These are phyloP conservation scores for Pollenia griseotomentosa DNA, from an alignment of 2,888 invertebrate genomes.

Conservation along the genomic window DNA sequence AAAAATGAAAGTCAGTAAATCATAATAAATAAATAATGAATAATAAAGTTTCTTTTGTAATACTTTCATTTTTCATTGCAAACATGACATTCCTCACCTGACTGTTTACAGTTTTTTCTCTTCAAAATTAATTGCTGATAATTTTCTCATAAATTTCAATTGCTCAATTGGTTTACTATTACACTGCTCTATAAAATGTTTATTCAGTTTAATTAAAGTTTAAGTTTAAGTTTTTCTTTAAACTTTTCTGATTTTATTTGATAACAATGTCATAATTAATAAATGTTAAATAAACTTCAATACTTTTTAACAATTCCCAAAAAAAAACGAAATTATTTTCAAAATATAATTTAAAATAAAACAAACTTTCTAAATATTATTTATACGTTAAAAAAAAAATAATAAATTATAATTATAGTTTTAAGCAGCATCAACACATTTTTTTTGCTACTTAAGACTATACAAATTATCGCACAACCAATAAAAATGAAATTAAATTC, in stretches of 20 bases:
- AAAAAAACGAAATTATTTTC: constrained; percentile 15
- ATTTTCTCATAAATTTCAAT: constrained; percentile 17
- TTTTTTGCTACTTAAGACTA: too few species aligned
- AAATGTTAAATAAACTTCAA: constrained; percentile 2
- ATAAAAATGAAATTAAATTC: neutral
- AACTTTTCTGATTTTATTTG: neutral
- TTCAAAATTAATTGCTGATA: neutral
- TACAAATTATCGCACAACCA: neutral
- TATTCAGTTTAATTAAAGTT: neutral
- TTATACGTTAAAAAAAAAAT: neutral
- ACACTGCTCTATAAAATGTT: neutral
- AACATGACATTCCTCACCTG: neutral
- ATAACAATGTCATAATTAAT: constrained; percentile 24
- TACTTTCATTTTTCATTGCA: constrained; percentile 23
- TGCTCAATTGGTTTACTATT: constrained; percentile 26
- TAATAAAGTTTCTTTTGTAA: neutral
- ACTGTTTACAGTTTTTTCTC: neutral
- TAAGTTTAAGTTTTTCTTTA: neutral
- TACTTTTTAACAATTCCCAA: neutral
- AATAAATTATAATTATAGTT: constrained; percentile 2
- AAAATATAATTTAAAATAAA: neutral
- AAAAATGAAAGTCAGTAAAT: neutral
- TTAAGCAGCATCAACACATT: constrained; percentile 10
- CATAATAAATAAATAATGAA: neutral
- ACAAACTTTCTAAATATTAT: constrained; percentile 35